Base-by-base conservation (phyloP, 2,888 invertebrate species). In the Nesidiocoris tenuis region DNA sequence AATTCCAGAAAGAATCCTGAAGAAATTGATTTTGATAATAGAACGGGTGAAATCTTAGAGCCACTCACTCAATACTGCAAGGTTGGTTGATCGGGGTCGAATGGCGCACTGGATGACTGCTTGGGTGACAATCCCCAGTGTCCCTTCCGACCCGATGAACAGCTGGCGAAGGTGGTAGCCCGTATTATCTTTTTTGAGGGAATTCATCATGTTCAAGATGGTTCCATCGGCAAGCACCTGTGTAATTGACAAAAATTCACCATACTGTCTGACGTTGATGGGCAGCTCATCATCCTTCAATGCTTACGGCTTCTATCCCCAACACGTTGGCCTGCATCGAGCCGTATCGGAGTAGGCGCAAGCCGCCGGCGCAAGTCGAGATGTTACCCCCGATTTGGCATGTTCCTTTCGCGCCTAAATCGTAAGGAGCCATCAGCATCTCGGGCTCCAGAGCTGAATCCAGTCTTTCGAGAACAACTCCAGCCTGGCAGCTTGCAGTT, bases 101-200 rank as follows among this genome's bases (percentile, higher is more conserved):
- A 92, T 88, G 0, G 97, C 95, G 83, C 98, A 98, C 75, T 95
- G 90, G 77, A 99, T 90, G 1, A 95, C 91, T 2, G 96, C 90
- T 85, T 94, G 94, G 0, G 98, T 98, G 5, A 99, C 90, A 3
- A 99, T 84, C 16, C 98, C 99, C 70, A 99, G 85, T 0, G 97
- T 96, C 66, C 99, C 99, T 85, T 99, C 99, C 0, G 97, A 95
- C 16, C 99, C 99, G 81, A 98, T 94, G 83, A 99, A 98, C 77
- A 98, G 84, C 84, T 99, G 97, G 82, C 97, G 97, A 81, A 98
- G 85, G 83, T 98, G 97, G 83, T 96, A 96, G 0, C 98, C 98
- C 0, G 98, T 98, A 83, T 99, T 99, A 84, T 99, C 98, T 84
- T 99, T 99, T 82, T 95, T 92, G 80, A 98, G 86, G 0, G 91